Evolutionary conservation across 2,113 vertebrate species (phyloP).

Genomic region (Brachirus orientalis): DNA sequence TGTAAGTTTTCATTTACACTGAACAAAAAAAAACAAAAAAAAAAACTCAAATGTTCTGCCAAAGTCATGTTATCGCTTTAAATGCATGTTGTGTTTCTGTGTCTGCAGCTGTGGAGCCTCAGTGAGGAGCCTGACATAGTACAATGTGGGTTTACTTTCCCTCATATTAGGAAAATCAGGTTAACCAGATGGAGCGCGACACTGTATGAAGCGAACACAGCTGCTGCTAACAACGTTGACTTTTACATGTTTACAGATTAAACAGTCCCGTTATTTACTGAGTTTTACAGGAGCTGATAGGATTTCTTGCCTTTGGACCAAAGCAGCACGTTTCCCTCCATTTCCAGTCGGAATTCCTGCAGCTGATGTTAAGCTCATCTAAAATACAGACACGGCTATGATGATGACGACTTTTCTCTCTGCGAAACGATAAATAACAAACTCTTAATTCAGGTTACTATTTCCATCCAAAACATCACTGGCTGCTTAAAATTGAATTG

Average conservation of each 20-base stretch:
- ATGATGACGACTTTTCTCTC: too few relatives aligned
- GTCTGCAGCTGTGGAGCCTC: neutral
- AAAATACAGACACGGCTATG: too few relatives aligned
- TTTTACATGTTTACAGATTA: too few relatives aligned
- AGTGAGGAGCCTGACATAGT: neutral
- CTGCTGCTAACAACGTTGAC: too few relatives aligned
- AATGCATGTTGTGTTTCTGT: conserved; percentile 9
- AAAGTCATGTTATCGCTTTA: conserved; percentile 58
- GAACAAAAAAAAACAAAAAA: conserved; percentile 7
- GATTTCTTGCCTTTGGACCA: too few relatives aligned
- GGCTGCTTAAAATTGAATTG: neutral
- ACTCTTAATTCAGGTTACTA: neutral
- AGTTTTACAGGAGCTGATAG: too few relatives aligned
- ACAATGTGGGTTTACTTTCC: neutral
- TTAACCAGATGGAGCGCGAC: neutral
- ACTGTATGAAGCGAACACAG: too few relatives aligned
- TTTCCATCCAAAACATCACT: neutral
- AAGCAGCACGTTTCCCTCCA: too few relatives aligned
- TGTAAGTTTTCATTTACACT: neutral
- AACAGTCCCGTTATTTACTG: too few relatives aligned
- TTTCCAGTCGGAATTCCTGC: too few relatives aligned
- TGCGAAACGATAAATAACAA: neutral
- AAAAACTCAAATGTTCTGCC: conserved; percentile 29
- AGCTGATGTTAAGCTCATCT: too few relatives aligned
- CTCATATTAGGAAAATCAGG: neutral